phyloP scores from a whole-genome alignment of 2,888 invertebrate genomes.

The Habroteleia sp. region DNA sequence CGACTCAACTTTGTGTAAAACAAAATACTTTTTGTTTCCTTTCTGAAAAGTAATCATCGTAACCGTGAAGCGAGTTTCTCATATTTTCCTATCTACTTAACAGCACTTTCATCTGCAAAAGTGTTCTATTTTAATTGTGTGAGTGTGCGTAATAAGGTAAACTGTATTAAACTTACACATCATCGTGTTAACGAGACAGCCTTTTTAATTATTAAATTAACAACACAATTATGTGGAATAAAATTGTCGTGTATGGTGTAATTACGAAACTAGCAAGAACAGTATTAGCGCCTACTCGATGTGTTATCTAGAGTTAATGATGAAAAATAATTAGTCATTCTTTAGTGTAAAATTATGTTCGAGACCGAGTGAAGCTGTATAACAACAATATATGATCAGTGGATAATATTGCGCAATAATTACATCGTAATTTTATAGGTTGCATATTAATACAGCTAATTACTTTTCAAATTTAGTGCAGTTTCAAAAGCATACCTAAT shows the following conservation, averaged over 20 bases:
- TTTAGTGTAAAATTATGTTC: conserved; percentile 31
- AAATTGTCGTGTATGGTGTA: conserved; percentile 29
- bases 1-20: conserved; percentile 18
- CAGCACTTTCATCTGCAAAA: neutral
- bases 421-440: conserved; percentile 35
- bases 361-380: conserved; percentile 19
- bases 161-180: conserved; percentile 38
- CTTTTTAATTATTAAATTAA: conserved; percentile 51
- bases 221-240: conserved; percentile 39
- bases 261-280: conserved; percentile 46
- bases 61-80: neutral
- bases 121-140: conserved; percentile 11
- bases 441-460: conserved; percentile 38
- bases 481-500: neutral
- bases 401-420: conserved; percentile 42
- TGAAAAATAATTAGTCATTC: conserved; percentile 54
- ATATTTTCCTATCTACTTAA: conserved; percentile 6
- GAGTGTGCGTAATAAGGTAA: conserved; percentile 12
- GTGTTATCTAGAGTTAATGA: conserved; percentile 43
- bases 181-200: conserved; percentile 19
- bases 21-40: conserved; percentile 21
- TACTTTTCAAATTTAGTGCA: conserved; percentile 30
- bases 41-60: conserved; percentile 14
- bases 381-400: too few species aligned
- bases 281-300: conserved; percentile 25